A percentile compares a stretch with the other conserved stretches of the same genome.
phyloP scores from a whole-genome alignment of 2,888 invertebrate genomes.

The Rhagonycha fulva region DNA sequence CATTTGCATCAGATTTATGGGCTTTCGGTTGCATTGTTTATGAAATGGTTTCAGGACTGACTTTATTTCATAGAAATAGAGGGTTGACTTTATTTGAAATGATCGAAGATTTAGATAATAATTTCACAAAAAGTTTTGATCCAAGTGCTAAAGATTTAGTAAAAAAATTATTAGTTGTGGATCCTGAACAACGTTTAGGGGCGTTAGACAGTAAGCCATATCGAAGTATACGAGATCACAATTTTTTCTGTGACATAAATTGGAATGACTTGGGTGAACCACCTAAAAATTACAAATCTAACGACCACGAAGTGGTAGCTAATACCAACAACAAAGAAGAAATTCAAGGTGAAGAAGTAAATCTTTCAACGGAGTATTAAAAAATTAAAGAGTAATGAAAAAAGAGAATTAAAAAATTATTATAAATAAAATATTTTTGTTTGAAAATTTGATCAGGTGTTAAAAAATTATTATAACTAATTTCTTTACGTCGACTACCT shows the following conservation, averaged over 20 bases:
- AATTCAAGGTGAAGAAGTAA: neutral
- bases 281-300: no score
- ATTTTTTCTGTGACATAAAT: slow-evolving; percentile 82
- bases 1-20: slow-evolving; percentile 92
- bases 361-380: no score
- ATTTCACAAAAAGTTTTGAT: slow-evolving; percentile 91
- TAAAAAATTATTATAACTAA: no score
- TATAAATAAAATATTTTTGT: no score
- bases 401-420: no score
- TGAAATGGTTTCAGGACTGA: slow-evolving; percentile 93
- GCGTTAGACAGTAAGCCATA: slow-evolving; percentile 76
- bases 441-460: no score
- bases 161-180: slow-evolving; percentile 79
- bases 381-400: no score
- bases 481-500: no score
- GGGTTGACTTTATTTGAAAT: slow-evolving; percentile 97
- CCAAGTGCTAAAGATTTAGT: slow-evolving; percentile 86
- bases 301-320: no score
- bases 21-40: slow-evolving; percentile 95
- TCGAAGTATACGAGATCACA: slow-evolving; percentile 81
- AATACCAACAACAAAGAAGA: no score
- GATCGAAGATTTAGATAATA: slow-evolving; percentile 87
- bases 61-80: slow-evolving; percentile 88
- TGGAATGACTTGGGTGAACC: slow-evolving; percentile 84
- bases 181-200: slow-evolving; percentile 81